Evolutionary conservation across 2,113 vertebrate species (phyloP).

Genomic region (Myotis brandtii): DNA sequence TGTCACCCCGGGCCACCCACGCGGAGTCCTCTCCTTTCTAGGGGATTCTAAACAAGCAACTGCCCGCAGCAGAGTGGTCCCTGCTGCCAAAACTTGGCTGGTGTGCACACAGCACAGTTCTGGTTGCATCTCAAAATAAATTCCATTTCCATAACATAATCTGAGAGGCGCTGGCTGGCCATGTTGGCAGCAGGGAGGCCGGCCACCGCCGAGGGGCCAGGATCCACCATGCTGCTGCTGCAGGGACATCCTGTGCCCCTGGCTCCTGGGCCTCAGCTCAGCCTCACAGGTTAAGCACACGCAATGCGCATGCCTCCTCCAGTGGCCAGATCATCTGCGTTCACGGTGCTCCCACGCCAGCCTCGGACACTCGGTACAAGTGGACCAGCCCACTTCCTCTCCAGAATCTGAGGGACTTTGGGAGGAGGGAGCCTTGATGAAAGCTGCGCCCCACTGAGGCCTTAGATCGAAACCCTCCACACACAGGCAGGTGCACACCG

Average conservation of each 20-base stretch:
- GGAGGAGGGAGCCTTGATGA: neutral
- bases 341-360: no score
- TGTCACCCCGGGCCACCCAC: neutral
- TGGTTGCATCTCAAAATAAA: slow-evolving; percentile 52
- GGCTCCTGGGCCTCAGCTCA: neutral
- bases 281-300: neutral
- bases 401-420: neutral
- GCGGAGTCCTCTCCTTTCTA: neutral
- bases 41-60: neutral
- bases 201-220: neutral
- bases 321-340: neutral
- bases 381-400: neutral
- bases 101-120: neutral
- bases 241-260: fast-evolving
- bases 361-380: neutral
- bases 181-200: neutral
- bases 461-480: neutral
- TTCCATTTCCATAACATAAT: slow-evolving; percentile 44
- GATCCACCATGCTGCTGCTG: neutral
- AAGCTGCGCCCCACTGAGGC: neutral
- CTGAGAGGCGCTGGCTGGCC: slow-evolving; percentile 11
- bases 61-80: neutral
- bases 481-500: neutral
- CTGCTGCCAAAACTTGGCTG: neutral
- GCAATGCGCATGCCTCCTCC: fast-evolving